These are phyloP conservation scores for Himalopsyche phryganea DNA, from an alignment of 1,140 invertebrate species.

Conservation along the genomic window DNA sequence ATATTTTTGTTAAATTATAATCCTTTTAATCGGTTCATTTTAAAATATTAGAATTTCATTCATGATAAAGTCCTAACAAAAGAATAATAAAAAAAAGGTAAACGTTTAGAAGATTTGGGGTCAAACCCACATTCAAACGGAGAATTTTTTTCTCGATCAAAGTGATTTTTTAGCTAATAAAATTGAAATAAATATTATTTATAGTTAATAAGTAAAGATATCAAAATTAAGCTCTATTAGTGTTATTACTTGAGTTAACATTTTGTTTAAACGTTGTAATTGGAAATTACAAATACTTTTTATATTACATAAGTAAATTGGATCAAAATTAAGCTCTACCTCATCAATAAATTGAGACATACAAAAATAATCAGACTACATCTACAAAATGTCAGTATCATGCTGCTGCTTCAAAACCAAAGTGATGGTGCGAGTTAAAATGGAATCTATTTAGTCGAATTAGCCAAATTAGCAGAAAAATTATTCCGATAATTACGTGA, in stretches of 20 bases:
- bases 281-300: slow-evolving; percentile 66
- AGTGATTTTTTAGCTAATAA: slow-evolving; percentile 54
- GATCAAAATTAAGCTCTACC: slow-evolving; percentile 56
- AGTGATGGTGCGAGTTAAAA: slow-evolving; percentile 1
- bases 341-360: slow-evolving; percentile 67
- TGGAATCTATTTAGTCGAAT: slow-evolving; percentile 52
- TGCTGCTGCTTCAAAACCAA: slow-evolving; percentile 29
- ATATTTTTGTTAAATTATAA: slow-evolving; percentile 61
- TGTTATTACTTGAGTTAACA: slow-evolving; percentile 52
- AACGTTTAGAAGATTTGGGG: slow-evolving; percentile 49
- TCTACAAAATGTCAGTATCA: slow-evolving; percentile 77
- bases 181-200: slow-evolving; percentile 50
- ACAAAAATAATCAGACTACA: slow-evolving; percentile 69
- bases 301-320: slow-evolving; percentile 65
- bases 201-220: slow-evolving; percentile 43
- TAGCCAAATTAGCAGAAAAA: slow-evolving; percentile 58
- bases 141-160: slow-evolving; percentile 56
- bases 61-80: slow-evolving; percentile 55
- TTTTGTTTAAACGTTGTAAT: slow-evolving; percentile 60
- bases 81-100: slow-evolving; percentile 59
- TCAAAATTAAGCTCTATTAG: slow-evolving; percentile 34
- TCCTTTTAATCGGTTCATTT: slow-evolving; percentile 53
- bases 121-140: slow-evolving; percentile 65
- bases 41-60: slow-evolving; percentile 61
- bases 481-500: slow-evolving; percentile 67